These are phyloP conservation scores for Pelochelys cantorii DNA, from an alignment of 2,797 vertebrate genomes.

Conservation along the genomic window DNA sequence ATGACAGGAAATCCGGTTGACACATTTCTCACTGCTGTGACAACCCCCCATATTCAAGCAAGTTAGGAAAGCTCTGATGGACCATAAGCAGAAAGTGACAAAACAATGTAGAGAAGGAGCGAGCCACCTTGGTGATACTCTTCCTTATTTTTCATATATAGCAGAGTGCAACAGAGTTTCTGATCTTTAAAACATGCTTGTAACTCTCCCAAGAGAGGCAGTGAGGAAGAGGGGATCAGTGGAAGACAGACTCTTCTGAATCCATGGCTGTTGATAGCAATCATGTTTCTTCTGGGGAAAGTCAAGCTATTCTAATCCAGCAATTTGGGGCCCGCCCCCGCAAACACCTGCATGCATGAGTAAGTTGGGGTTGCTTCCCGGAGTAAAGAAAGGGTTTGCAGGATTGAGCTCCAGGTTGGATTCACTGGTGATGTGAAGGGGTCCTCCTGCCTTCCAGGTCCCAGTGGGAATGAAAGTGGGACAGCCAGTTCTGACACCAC, in stretches of 20 bases:
- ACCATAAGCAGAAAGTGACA: neutral
- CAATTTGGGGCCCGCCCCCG: neutral
- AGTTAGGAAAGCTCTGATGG: neutral
- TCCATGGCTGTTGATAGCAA: neutral
- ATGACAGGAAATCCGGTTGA: neutral
- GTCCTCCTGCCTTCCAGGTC: neutral
- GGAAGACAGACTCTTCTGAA: neutral
- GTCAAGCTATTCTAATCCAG: neutral
- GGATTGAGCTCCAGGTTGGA: neutral
- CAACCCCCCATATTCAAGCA: neutral
- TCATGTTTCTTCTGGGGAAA: neutral
- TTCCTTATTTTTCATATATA: neutral
- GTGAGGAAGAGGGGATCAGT: neutral
- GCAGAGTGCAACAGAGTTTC: neutral
- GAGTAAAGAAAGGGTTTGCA: neutral
- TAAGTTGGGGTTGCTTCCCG: neutral
- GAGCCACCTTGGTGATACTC: neutral
- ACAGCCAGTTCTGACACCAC: neutral
- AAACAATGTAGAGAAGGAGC: neutral
- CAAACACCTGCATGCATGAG: neutral
- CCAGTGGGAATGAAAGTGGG: neutral
- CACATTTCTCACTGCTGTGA: neutral
- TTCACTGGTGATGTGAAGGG: neutral
- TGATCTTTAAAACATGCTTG: neutral
- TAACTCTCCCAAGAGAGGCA: neutral